phyloP scores from a whole-genome alignment of 2,888 invertebrate species.

The Silvanus unidentatus region DNA sequence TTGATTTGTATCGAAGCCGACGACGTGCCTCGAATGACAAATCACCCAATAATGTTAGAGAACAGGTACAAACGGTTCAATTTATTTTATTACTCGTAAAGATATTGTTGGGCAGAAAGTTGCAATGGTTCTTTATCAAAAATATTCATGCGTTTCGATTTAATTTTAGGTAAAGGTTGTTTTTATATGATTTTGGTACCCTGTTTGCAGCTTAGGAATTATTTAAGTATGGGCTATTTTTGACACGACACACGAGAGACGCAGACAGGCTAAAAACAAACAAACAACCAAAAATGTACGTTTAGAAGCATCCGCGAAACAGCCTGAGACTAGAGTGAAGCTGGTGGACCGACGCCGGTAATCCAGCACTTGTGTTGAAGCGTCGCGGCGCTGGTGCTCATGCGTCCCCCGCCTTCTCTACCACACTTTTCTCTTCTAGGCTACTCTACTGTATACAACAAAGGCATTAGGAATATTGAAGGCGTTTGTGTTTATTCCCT shows the following conservation, averaged over 20 bases:
- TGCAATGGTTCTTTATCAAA: constrained; percentile 16
- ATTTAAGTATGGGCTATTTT: constrained; percentile 6
- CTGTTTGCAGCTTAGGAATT: constrained; percentile 11
- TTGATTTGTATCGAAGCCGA: constrained; percentile 29
- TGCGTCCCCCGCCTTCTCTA: constrained; percentile 43
- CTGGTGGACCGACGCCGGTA: constrained; percentile 45
- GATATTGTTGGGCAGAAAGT: too few species aligned
- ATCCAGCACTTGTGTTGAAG: constrained; percentile 49
- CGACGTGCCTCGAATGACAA: constrained; percentile 36
- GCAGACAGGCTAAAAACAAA: not conserved
- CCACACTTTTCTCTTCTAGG: too few species aligned
- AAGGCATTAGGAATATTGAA: constrained; percentile 45
- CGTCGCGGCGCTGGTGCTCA: constrained; percentile 47
- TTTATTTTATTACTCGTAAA: constrained; percentile 6
- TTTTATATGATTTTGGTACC: constrained; percentile 10
- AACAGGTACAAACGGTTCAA: constrained; percentile 9
- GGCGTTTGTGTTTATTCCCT: constrained; percentile 48
- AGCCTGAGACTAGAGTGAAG: constrained; percentile 42
- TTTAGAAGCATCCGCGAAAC: constrained; percentile 38
- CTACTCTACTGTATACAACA: constrained; percentile 30
- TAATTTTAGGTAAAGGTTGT: constrained; percentile 5
- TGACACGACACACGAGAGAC: constrained; percentile 18
- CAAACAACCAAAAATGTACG: constrained; percentile 14
- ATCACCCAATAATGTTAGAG: constrained; percentile 19
- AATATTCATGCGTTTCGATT: too few species aligned